Evolutionary conservation across 2,888 invertebrate species (phyloP).

Genomic region (Chalcis sispes): DNA sequence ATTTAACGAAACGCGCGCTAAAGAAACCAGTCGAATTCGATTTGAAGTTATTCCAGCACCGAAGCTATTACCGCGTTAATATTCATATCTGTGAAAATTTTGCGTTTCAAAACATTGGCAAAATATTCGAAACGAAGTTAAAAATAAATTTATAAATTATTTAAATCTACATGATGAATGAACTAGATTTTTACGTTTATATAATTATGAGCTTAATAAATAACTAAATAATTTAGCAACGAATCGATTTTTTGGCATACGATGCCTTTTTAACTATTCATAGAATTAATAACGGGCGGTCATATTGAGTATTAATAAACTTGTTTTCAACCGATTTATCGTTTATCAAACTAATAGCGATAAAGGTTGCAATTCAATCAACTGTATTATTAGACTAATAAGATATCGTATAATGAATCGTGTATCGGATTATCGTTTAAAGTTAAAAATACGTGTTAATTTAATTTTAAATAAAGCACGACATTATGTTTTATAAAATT

Average conservation of each 20-base stretch:
- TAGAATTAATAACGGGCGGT: conserved; percentile 35
- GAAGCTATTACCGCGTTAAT: no score
- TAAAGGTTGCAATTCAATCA: no score
- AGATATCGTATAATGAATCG: no score
- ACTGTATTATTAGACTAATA: no score
- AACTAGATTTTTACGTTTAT: conserved; percentile 19
- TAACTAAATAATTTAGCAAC: conserved; percentile 19
- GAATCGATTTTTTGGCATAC: conserved; percentile 46
- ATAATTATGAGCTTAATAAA: conserved; percentile 43
- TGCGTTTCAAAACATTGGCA: conserved; percentile 47
- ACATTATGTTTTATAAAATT: no score
- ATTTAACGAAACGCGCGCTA: no score
- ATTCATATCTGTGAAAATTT: background rate
- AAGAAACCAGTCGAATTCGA: no score
- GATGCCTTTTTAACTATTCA: conserved; percentile 36
- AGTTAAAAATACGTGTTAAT: no score
- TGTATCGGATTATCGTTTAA: no score
- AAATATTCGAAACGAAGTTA: conserved; percentile 21
- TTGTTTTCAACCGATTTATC: background rate
- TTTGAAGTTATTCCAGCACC: no score
- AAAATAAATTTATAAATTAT: conserved; percentile 50
- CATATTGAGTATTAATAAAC: conserved; percentile 41
- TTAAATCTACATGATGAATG: conserved; percentile 15
- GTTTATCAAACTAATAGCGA: no score
- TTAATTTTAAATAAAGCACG: no score